phyloP scores from a whole-genome alignment of 2,888 invertebrate genomes.

The Pollenia griseotomentosa region DNA sequence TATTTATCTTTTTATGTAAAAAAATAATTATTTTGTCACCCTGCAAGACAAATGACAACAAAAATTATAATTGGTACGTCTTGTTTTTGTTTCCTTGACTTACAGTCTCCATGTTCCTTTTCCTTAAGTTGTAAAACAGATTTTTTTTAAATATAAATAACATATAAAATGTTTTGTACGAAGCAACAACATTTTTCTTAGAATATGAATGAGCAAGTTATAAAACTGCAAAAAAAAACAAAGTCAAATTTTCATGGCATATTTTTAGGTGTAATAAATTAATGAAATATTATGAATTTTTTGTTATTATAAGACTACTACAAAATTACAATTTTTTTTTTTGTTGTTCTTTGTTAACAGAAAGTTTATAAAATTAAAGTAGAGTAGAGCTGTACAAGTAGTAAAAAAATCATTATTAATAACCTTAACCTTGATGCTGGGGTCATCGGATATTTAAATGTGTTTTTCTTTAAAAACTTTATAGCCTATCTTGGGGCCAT shows the following conservation, averaged over 20 bases:
- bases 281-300: not conserved
- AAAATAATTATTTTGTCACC: constrained; percentile 9
- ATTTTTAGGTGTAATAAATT: constrained; percentile 38
- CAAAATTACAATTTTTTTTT: constrained; percentile 10
- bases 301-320: not conserved
- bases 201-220: not conserved
- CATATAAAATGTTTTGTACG: constrained; percentile 2
- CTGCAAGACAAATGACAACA: constrained; percentile 10
- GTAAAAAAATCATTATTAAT: constrained; percentile 29
- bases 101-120: not conserved
- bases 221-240: not conserved
- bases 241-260: constrained; percentile 13
- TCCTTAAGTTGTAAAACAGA: not conserved
- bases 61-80: constrained; percentile 29
- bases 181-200: constrained; percentile 2
- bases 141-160: not conserved
- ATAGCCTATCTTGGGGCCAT: constrained; percentile 11
- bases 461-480: constrained; percentile 25
- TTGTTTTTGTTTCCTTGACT: not conserved
- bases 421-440: not conserved
- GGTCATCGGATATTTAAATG: constrained; percentile 44
- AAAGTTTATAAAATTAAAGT: not conserved
- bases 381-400: not conserved
- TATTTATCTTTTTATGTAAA: not conserved
- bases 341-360: not conserved